Evolutionary conservation across 2,888 invertebrate species (phyloP).

Genomic region (Oligia fasciuncula): DNA sequence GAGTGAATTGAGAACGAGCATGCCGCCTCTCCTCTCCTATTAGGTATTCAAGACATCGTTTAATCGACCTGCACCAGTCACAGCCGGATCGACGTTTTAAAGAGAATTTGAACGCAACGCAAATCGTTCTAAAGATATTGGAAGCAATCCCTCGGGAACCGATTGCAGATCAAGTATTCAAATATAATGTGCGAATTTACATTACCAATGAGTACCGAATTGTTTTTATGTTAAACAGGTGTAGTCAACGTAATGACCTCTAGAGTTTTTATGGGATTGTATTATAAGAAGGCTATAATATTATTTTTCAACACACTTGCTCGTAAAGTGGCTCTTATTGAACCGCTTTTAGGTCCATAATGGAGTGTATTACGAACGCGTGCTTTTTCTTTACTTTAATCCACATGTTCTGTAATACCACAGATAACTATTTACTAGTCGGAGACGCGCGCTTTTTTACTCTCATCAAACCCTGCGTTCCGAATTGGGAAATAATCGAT

Average conservation of each 20-base stretch:
- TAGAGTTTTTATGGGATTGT: conserved; percentile 9
- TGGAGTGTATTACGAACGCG: no score
- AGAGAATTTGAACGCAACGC: conserved; percentile 78
- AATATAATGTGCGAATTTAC: conserved; percentile 70
- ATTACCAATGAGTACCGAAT: conserved; percentile 63
- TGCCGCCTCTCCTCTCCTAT: conserved; percentile 80
- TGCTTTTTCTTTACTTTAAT: no score
- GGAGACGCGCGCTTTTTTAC: no score
- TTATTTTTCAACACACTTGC: no score
- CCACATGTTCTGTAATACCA: no score
- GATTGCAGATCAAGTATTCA: conserved; percentile 73
- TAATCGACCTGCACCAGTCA: conserved; percentile 82
- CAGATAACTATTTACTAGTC: no score
- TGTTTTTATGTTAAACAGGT: conserved; percentile 51
- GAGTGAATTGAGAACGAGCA: conserved; percentile 81
- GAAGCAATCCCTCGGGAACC: conserved; percentile 72
- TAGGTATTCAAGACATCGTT: conserved; percentile 88
- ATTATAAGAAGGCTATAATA: conserved; percentile 25
- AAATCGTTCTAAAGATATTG: conserved; percentile 79
- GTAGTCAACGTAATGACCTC: conserved; percentile 22
- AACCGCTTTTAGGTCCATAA: no score
- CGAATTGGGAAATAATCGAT: no score
- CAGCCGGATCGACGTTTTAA: conserved; percentile 77
- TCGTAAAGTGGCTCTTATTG: no score
- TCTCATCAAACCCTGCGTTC: no score